phyloP scores from a whole-genome alignment of 2,113 vertebrate genomes.

The Dinomys branickii region DNA sequence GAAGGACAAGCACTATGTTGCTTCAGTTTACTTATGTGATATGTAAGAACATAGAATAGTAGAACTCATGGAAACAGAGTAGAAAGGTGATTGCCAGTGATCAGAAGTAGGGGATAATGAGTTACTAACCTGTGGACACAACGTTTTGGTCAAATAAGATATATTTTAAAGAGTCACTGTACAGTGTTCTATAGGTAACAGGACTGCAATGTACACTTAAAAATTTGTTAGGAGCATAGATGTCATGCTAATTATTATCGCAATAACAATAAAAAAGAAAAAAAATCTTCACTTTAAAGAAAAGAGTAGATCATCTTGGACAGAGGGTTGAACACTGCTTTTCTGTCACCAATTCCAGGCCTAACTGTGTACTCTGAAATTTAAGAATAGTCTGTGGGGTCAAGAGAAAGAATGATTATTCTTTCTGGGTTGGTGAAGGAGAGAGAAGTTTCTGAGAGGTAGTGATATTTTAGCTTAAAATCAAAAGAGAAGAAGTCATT shows the following conservation, averaged over 20 bases:
- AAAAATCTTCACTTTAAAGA: background rate
- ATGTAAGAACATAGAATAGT: background rate
- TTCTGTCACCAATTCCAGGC: background rate
- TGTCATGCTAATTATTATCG: background rate
- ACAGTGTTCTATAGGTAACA: background rate
- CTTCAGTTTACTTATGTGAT: background rate
- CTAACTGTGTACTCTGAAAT: background rate
- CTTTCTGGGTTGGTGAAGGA: background rate
- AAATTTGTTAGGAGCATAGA: background rate
- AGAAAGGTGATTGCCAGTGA: background rate
- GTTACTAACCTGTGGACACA: background rate
- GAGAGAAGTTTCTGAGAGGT: background rate
- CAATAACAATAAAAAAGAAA: background rate
- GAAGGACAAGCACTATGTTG: background rate
- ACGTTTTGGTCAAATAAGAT: background rate
- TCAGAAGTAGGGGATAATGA: background rate
- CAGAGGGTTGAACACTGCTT: background rate
- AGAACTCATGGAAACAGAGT: background rate
- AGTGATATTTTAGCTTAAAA: background rate
- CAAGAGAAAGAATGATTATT: background rate
- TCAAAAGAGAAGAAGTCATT: background rate
- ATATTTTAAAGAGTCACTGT: background rate
- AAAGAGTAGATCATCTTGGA: background rate
- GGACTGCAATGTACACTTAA: background rate
- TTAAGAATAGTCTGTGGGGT: background rate